Base-by-base conservation (phyloP, 2,113 vertebrate genomes). In the Phyllopteryx taeniolatus region DNA sequence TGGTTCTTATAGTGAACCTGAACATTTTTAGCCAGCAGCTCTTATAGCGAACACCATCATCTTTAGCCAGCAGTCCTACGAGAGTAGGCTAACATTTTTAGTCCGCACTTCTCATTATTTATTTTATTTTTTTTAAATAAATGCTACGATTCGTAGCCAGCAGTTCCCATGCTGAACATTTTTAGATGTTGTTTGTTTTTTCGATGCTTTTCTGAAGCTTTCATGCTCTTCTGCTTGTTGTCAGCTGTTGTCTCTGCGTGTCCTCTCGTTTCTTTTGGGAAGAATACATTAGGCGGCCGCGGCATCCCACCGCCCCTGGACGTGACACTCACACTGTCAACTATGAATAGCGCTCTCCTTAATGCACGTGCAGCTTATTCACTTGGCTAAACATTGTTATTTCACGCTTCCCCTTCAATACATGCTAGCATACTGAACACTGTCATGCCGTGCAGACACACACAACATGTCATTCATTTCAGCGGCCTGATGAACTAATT, bases 381-480 rank as follows among this genome's bases (percentile, higher is more conserved):
- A 76, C 75, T 83, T 71, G 73, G 63, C 71, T 81, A 76, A 83
- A 79, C 72, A 75, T 82, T 66, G 72, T 76, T 69, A 70, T 83
- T 82, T 74, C 77, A 81, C 43, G 49, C 78, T 53, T 74, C 13
- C 33, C 31, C 31, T 61, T 35, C 14, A 22, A 56, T n/a, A 22
- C 53, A 22, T 56, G 53, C 53, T n/a, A n/a, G 53, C 59, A 19
- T 9, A 61, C 31, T 35, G 31, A 35, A 61, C 27, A 19, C 31
- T 35, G 31, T 19, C 59, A 35, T 17, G 27, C n/a, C n/a, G 54
- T 27, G 54, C 1, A 10, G 20, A 27, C 54, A 11, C 10, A 27
- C 46, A 72, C 43, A 56, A 17, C n/a, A 70, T 57, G 22, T 47
- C 27, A 39, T 67, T 54, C 27, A 35, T 57, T 61, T 19, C 31